Conservation (phyloP, 2,113 vertebrate species). For the Sporophila hypoxantha region DNA sequence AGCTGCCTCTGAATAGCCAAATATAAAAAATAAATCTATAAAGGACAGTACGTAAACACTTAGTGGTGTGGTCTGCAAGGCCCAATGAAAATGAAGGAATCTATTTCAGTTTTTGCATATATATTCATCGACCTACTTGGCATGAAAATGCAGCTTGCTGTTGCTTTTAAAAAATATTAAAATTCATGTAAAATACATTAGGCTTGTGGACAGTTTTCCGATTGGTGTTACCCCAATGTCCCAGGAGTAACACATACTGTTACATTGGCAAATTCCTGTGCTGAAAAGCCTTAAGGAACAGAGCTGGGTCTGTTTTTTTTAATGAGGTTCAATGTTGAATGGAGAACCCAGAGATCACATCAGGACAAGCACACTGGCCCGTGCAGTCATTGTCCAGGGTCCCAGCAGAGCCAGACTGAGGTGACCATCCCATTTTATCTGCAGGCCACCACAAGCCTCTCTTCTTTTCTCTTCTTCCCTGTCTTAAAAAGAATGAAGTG, state of each 20-base stretch:
- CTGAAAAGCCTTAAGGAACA: background rate
- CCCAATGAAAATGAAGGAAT: background rate
- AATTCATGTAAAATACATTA: background rate
- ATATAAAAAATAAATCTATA: background rate
- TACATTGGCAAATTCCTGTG: accelerated
- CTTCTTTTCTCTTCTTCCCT: background rate
- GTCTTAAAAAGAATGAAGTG: background rate
- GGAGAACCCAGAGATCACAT: background rate
- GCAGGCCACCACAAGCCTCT: background rate
- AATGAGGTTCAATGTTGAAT: background rate
- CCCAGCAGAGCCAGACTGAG: background rate
- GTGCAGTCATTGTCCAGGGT: accelerated
- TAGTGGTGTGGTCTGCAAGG: background rate
- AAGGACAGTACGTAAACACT: background rate
- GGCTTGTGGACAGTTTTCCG: background rate
- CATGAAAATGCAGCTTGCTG: background rate
- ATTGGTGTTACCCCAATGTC: background rate
- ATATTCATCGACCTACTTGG: background rate
- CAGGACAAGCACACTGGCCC: accelerated
- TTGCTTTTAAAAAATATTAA: background rate
- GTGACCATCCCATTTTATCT: background rate
- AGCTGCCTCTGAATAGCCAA: background rate
- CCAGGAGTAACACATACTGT: background rate
- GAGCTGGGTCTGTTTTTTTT: background rate
- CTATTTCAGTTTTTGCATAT: background rate